Evolutionary conservation across 2,888 invertebrate genomes (phyloP).

Genomic region (Lasioglossum leucozonium): DNA sequence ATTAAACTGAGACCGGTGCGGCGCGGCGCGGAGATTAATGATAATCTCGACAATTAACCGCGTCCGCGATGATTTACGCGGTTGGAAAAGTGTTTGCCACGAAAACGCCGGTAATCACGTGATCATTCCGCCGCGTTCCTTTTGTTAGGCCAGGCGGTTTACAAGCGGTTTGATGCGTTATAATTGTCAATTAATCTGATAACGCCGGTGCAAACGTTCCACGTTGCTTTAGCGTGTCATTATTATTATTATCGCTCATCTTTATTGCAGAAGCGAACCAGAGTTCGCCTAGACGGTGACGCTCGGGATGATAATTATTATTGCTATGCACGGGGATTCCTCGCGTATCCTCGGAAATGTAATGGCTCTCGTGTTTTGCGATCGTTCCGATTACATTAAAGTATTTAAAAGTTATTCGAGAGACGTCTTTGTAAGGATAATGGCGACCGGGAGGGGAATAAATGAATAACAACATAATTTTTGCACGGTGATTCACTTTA

Average conservation of each 20-base stretch:
- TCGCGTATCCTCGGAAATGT: not conserved
- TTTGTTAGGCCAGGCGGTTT: not conserved
- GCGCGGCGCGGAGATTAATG: constrained; percentile 31
- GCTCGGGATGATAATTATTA: not conserved
- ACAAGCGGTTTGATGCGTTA: not conserved
- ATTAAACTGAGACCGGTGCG: constrained; percentile 18
- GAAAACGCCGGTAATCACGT: not conserved
- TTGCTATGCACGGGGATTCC: not conserved
- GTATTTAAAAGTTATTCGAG: not conserved
- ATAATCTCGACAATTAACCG: constrained; percentile 40
- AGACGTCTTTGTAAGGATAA: not conserved
- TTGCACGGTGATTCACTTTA: not conserved
- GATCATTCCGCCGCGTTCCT: not conserved
- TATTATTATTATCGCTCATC: constrained; percentile 5
- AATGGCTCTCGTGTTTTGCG: not conserved
- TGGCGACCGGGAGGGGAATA: not conserved
- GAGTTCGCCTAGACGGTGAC: not conserved
- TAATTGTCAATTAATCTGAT: constrained; percentile 8
- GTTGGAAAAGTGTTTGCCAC: not conserved
- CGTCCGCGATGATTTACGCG: not conserved
- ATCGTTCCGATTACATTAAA: not conserved
- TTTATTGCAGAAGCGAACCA: not conserved
- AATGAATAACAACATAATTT: not conserved
- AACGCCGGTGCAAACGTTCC: not conserved
- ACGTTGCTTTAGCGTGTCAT: not conserved